Evolutionary conservation across 1,140 invertebrate species (phyloP), one percentile per base, ranked within the genome.

Genomic region (Aphelinus atriplicis): DNA sequence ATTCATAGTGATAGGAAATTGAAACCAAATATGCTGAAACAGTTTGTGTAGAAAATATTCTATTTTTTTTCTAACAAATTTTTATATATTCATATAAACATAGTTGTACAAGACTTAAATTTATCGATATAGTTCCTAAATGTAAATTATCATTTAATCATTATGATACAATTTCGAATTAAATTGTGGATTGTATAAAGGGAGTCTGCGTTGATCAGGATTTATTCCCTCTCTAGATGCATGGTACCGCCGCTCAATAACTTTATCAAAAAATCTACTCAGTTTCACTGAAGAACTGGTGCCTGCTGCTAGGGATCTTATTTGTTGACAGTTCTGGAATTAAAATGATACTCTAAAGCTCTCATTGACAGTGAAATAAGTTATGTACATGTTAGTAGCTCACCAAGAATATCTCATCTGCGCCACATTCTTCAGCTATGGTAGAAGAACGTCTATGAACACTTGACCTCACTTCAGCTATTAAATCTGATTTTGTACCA

Each of bases 231-330:
- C 89, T 53, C 89, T 87, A 3, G 88, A 76, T 1, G 79, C 88
- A 77, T 93, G 91, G 80, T 92, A 92, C 65, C 92, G 89, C 76
- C 92, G 90, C 84, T 95, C 93, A 76, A 95, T 95, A 5, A 96
- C 96, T 90, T 96, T 96, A 87, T 99, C 97, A 87, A 98, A 97
- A 89, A 98, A 99, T 83, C 95, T 90, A 10, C 93, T 94, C 43
- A 98, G 84, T 88, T 97, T 98, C 0, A 98, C 96, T 58, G 96
- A 92, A 84, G 96, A 96, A 76, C 94, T 95, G 1, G 94, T 95
- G 3, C 96, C 97, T 10, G 97, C 94, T n/a, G 95, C 95, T 76
- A 98, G 86, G 78, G 94, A 95, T 84, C 94, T 93, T 1, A 90
- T 87, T 85, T 96, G 92, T 79, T 91, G 90, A 81, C 94, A 96